Conservation (phyloP, 2,113 vertebrate genomes). For the Anthoscopus minutus region DNA sequence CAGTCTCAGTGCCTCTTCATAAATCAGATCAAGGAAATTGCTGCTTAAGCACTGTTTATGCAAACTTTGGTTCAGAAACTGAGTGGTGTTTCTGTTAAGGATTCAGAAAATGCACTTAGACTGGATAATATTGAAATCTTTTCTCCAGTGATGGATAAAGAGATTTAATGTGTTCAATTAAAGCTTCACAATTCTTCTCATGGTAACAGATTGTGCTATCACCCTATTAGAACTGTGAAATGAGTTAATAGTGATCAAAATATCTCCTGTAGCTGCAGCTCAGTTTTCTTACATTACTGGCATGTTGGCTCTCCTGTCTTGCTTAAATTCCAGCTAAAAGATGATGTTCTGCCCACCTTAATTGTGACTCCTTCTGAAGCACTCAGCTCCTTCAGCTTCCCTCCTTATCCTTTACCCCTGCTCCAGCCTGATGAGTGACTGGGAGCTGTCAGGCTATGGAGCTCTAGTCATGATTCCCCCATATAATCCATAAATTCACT, state of each 20-base stretch:
- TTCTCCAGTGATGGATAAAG: background rate
- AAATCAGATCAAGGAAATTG: conserved; percentile 3
- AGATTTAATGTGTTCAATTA: conserved; percentile 21
- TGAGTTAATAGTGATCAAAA: conserved; percentile 25
- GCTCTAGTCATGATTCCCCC: background rate
- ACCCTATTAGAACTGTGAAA: background rate
- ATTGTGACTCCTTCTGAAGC: background rate
- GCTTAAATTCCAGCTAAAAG: background rate
- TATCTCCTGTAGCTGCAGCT: background rate
- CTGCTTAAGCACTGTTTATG: background rate
- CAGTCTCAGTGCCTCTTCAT: background rate
- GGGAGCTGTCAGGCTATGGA: background rate
- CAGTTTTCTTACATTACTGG: background rate
- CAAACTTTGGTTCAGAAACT: background rate
- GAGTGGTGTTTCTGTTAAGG: background rate
- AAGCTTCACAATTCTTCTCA: background rate
- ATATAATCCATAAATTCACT: background rate
- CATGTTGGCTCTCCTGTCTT: background rate
- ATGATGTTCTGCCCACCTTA: background rate
- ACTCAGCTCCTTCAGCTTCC: background rate
- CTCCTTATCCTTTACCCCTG: background rate
- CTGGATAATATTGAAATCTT: background rate
- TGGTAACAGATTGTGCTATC: background rate
- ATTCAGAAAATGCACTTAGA: background rate
- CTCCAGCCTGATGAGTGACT: background rate